Percentiles rank a stretch among this genome's conserved stretches.
Evolutionary conservation across 2,797 vertebrate species (phyloP).

Genomic region (Microcaecilia unicolor): DNA sequence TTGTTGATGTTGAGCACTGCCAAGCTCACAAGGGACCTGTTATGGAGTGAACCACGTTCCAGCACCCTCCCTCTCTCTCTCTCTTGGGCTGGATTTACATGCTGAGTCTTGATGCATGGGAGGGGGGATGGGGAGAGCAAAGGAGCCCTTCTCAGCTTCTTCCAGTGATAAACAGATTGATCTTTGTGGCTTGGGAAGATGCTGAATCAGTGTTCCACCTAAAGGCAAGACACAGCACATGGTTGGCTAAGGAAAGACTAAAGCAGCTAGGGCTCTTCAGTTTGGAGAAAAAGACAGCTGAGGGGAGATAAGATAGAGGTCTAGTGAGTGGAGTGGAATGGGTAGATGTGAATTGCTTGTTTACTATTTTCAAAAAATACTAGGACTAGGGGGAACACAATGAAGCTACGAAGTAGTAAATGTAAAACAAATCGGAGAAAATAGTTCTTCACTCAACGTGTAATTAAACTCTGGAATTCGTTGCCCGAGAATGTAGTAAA

Average conservation of each 20-base stretch:
- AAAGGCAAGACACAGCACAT: slow-evolving; percentile 18
- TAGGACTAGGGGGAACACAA: no score
- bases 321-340: no score
- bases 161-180: slow-evolving; percentile 37
- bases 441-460: no score
- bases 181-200: slow-evolving; percentile 29
- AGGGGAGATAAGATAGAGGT: no score
- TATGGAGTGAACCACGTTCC: background rate
- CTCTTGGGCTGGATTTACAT: slow-evolving; percentile 22
- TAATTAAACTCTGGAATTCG: no score
- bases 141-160: slow-evolving; percentile 35
- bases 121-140: slow-evolving; percentile 20
- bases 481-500: no score
- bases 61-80: slow-evolving; percentile 17
- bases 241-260: slow-evolving; percentile 26
- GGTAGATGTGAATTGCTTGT: no score
- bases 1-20: slow-evolving; percentile 11
- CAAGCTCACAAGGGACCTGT: background rate
- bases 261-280: no score
- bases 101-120: slow-evolving; percentile 32
- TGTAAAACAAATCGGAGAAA: no score
- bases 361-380: no score
- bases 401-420: no score
- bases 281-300: no score
- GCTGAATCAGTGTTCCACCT: slow-evolving; percentile 48